These are phyloP conservation scores for Tortricodes alternella DNA, from an alignment of 2,888 invertebrate genomes.

Conservation along the genomic window DNA sequence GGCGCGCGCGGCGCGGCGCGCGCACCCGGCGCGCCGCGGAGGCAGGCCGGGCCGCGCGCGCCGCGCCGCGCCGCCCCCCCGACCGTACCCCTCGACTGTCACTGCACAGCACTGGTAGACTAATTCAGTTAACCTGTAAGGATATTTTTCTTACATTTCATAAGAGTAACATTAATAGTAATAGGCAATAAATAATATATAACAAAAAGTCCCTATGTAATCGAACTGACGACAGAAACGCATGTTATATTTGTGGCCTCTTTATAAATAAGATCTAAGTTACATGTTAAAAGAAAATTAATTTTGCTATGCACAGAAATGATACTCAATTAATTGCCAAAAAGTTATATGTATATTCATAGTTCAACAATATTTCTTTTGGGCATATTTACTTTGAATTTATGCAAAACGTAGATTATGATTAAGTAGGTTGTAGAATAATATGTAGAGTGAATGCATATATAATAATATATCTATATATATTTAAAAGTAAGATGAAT, in stretches of 20 bases:
- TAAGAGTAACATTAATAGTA: conserved; percentile 78
- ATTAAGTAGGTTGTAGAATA: conserved; percentile 81
- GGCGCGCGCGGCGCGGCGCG: conserved; percentile 41
- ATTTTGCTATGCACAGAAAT: conserved; percentile 83
- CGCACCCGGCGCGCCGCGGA: conserved; percentile 17
- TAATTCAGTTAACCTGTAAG: conserved; percentile 80
- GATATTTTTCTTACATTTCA: conserved; percentile 81
- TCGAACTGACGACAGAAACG: conserved; percentile 82
- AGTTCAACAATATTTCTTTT: conserved; percentile 83
- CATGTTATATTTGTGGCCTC: conserved; percentile 83
- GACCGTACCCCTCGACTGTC: conserved; percentile 61
- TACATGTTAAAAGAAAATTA: conserved; percentile 82
- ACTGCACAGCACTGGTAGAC: conserved; percentile 80
- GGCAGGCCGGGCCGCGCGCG: background rate
- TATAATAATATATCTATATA: conserved; percentile 80
- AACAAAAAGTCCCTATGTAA: conserved; percentile 82
- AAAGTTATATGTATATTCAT: conserved; percentile 83
- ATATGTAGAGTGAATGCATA: conserved; percentile 82
- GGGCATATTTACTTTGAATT: conserved; percentile 83
- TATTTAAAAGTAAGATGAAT: conserved; percentile 79
- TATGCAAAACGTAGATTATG: conserved; percentile 82
- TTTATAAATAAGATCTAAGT: conserved; percentile 82
- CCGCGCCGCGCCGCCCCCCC: conserved; percentile 36
- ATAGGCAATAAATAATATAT: conserved; percentile 80
- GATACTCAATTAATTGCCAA: conserved; percentile 84